Conservation (phyloP, 2,888 invertebrate species). For the Agapetus fuscipes region DNA sequence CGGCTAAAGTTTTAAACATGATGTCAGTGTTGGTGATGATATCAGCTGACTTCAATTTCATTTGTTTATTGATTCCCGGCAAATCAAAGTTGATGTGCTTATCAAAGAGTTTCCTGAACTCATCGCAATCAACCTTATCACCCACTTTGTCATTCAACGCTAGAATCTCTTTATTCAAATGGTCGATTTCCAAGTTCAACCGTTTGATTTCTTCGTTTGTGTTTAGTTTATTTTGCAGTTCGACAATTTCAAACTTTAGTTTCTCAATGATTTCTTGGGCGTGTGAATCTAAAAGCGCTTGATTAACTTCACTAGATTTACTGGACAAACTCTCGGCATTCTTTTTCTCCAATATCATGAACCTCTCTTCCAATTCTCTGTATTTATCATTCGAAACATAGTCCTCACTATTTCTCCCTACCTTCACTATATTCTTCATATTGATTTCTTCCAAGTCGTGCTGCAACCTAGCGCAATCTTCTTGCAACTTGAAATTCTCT, state of each 20-base stretch:
- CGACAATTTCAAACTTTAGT: slow-evolving; percentile 39
- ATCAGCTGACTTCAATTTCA: slow-evolving; percentile 14
- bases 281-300: slow-evolving; percentile 10
- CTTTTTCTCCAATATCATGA: slow-evolving; percentile 14
- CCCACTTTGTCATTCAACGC: background rate
- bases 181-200: slow-evolving; percentile 18
- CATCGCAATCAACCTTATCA: slow-evolving; percentile 1
- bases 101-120: slow-evolving; percentile 21
- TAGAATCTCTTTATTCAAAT: slow-evolving; percentile 17
- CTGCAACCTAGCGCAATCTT: slow-evolving; percentile 38
- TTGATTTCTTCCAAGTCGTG: slow-evolving; percentile 35
- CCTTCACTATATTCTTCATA: slow-evolving; percentile 29
- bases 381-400: slow-evolving; percentile 14
- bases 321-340: slow-evolving; percentile 8
- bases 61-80: slow-evolving; percentile 28
- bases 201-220: slow-evolving; percentile 21
- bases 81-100: slow-evolving; percentile 42
- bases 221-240: slow-evolving; percentile 33
- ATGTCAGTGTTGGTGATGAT: slow-evolving; percentile 13
- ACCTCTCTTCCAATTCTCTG: slow-evolving; percentile 17
- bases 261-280: slow-evolving; percentile 34
- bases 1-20: slow-evolving; percentile 45
- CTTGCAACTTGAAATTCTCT: slow-evolving; percentile 42
- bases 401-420: slow-evolving; percentile 3
- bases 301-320: slow-evolving; percentile 3